Evolutionary conservation across 2,888 invertebrate genomes (phyloP).

Genomic region (Nemotelus pantherinus): DNA sequence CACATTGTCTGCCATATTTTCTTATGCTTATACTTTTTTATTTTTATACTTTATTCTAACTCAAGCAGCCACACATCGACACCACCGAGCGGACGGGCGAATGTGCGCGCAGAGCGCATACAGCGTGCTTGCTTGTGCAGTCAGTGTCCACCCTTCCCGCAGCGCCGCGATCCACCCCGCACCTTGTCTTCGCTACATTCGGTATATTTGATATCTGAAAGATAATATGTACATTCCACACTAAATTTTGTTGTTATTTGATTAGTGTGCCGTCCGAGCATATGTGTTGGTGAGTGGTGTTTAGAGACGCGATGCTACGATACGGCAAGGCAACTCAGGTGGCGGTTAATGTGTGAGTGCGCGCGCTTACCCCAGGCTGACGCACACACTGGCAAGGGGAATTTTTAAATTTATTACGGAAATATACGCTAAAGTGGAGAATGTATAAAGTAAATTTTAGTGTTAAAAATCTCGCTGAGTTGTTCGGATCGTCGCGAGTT

Average conservation of each 20-base stretch:
- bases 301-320: conserved; percentile 3
- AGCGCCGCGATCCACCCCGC: background rate
- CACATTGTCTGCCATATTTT: conserved; percentile 31
- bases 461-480: conserved; percentile 48
- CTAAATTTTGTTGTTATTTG: background rate
- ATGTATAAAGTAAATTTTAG: conserved; percentile 48
- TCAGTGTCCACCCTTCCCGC: conserved; percentile 6
- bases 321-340: background rate
- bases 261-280: background rate
- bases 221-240: background rate
- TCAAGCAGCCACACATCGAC: conserved; percentile 47
- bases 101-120: background rate
- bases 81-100: conserved; percentile 10
- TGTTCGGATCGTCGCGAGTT: conserved; percentile 37
- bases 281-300: background rate
- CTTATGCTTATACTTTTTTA: conserved; percentile 23
- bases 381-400: background rate
- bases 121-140: background rate
- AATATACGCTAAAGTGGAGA: conserved; percentile 42
- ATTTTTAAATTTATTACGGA: conserved; percentile 49
- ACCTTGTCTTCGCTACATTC: background rate
- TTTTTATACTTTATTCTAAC: conserved; percentile 57
- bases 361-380: conserved; percentile 24
- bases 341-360: background rate
- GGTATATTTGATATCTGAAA: conserved; percentile 2